phyloP scores from a whole-genome alignment of 2,888 invertebrate genomes.

The Cantharis rufa region DNA sequence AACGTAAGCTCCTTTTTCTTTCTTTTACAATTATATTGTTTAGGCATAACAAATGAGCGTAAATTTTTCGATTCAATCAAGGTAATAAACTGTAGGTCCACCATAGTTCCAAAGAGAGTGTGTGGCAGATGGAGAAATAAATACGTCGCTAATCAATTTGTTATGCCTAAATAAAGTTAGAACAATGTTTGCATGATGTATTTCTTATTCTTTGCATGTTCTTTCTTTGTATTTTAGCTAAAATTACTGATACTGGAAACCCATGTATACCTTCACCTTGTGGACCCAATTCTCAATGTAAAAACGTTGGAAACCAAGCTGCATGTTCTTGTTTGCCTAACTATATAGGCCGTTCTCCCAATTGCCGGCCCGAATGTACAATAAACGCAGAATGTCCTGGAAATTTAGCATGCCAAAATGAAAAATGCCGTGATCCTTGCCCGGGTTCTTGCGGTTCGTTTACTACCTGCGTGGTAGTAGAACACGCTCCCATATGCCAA shows the following conservation, averaged over 20 bases:
- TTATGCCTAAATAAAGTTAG: neutral
- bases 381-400: slow-evolving; percentile 76
- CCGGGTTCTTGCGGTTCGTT: slow-evolving; percentile 75
- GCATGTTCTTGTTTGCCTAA: slow-evolving; percentile 65
- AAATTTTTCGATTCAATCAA: no score
- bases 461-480: slow-evolving; percentile 74
- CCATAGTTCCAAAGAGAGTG: no score
- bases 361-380: slow-evolving; percentile 69
- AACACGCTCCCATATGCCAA: slow-evolving; percentile 78
- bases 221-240: slow-evolving; percentile 50
- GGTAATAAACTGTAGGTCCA: no score
- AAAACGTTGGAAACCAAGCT: slow-evolving; percentile 60
- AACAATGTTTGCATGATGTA: neutral
- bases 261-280: slow-evolving; percentile 70
- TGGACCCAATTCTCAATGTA: slow-evolving; percentile 66
- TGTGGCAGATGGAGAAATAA: no score
- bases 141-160: neutral
- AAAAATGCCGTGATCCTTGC: slow-evolving; percentile 79
- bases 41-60: neutral
- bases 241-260: slow-evolving; percentile 54
- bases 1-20: slow-evolving; percentile 59
- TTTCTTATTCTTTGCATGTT: slow-evolving; percentile 19
- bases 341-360: slow-evolving; percentile 66
- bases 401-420: slow-evolving; percentile 76
- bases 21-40: slow-evolving; percentile 7